Evolutionary conservation across 2,888 invertebrate species (phyloP).

Genomic region (Neoaliturus tenellus): DNA sequence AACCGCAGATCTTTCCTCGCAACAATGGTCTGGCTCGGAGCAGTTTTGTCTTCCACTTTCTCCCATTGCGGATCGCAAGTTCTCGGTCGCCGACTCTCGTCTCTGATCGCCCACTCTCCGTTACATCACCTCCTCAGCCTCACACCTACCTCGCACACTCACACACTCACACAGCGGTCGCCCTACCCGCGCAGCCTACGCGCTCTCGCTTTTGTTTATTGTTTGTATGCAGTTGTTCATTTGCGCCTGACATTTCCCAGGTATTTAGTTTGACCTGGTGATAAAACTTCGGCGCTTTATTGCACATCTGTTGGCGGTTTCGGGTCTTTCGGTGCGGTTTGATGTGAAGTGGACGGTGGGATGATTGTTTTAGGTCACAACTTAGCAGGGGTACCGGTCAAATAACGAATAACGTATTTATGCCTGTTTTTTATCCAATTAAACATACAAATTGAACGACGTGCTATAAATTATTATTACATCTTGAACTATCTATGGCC

Average conservation of each 20-base stretch:
- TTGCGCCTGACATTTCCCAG: constrained; percentile 8
- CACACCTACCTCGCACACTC: no score
- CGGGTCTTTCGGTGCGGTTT: no score
- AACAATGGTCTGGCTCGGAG: neutral
- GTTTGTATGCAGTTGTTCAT: constrained; percentile 12
- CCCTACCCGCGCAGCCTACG: neutral
- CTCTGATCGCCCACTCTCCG: constrained; percentile 4
- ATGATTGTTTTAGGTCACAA: no score
- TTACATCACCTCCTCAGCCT: neutral
- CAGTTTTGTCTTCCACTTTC: neutral
- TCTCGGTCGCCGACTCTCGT: constrained; percentile 2
- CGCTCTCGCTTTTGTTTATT: constrained; percentile 24
- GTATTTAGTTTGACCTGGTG: neutral
- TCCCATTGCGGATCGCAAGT: neutral
- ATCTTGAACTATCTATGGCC: no score
- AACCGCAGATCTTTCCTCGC: no score
- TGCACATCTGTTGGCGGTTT: no score
- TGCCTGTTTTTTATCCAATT: no score
- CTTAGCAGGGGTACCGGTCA: no score
- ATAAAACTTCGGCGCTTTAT: neutral
- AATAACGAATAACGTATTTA: no score
- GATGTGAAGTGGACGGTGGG: no score
- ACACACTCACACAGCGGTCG: neutral
- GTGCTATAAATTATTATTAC: no score
- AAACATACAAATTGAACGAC: no score